Evolutionary conservation across 2,113 vertebrate species (phyloP), one percentile per base, ranked within the genome.

Genomic region (Spea bombifrons): DNA sequence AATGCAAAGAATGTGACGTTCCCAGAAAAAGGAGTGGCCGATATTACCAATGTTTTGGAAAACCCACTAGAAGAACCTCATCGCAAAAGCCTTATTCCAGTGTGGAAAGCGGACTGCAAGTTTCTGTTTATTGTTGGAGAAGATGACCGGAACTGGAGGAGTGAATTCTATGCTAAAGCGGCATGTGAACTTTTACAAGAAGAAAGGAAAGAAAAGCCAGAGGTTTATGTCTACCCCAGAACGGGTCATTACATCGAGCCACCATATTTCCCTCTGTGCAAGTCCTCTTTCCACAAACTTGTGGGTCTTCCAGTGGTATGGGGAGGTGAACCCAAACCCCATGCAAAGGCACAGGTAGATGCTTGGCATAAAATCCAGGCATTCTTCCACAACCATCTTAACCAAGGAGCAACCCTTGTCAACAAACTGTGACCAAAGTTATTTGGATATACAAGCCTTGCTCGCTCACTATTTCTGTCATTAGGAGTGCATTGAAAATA

Each of bases 81-180:
- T 84, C 81, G 49, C 47, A 84, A 86, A 8, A 91, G 91, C 65
- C 73, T 96, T 49, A 92, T 97, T 78, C 95, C 94, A 9, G 64
- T 97, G 59, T 94, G 98, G 83, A 92, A 86, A 7, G 93, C 95
- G 0, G 84, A 88, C 47, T 91, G 96, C 66, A 85, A 7, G 8
- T 94, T 98, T 83, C 86, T 98, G 75, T 93, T 94, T 81, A 88
- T 94, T 0, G 93, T 88, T 9, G 92, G 94, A 7, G 89, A 93
- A 86, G 95, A 96, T 5, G 97, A 98, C 84, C 88, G 5, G 82
- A 96, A 97, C 88, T 98, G 95, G 94, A 94, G 90, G 75, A 97
- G 95, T 3, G 85, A 84, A 10, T 77, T 92, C 6, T 95, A 84
- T 75, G 93, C 93, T 5, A 66, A 85, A 9, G 87, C 85, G 72